Evolutionary conservation across 2,888 invertebrate genomes (phyloP).

Genomic region (Mythimna impura): DNA sequence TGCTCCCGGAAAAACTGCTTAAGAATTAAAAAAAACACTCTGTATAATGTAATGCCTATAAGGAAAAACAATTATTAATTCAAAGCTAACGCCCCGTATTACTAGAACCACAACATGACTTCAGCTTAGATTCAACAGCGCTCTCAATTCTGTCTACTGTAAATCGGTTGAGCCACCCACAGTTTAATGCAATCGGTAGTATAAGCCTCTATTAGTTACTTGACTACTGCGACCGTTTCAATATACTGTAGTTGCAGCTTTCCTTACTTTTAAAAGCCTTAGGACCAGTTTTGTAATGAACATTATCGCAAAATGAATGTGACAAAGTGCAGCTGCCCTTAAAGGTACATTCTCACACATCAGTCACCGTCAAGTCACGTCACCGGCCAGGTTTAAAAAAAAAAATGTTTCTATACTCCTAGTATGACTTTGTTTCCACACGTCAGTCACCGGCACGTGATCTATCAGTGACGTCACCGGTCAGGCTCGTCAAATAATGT

Average conservation of each 20-base stretch:
- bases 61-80: neutral
- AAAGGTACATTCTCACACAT: too few relatives aligned
- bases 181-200: slow-evolving; percentile 7
- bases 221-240: neutral
- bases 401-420: too few relatives aligned
- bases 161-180: slow-evolving; percentile 16
- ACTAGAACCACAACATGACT: slow-evolving; percentile 4
- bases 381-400: too few relatives aligned
- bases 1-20: neutral
- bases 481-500: too few relatives aligned
- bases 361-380: too few relatives aligned
- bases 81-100: neutral
- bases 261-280: neutral
- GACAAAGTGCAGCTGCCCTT: neutral
- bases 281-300: neutral
- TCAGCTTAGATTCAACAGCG: slow-evolving; percentile 29
- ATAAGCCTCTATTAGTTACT: neutral
- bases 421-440: too few relatives aligned
- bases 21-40: neutral
- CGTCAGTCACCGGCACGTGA: too few relatives aligned
- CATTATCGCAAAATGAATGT: neutral
- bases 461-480: too few relatives aligned
- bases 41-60: neutral
- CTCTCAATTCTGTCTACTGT: slow-evolving; percentile 8
- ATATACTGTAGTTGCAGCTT: neutral